Base-by-base conservation (phyloP, 2,113 vertebrate species). In the Plestiodon gilberti region DNA sequence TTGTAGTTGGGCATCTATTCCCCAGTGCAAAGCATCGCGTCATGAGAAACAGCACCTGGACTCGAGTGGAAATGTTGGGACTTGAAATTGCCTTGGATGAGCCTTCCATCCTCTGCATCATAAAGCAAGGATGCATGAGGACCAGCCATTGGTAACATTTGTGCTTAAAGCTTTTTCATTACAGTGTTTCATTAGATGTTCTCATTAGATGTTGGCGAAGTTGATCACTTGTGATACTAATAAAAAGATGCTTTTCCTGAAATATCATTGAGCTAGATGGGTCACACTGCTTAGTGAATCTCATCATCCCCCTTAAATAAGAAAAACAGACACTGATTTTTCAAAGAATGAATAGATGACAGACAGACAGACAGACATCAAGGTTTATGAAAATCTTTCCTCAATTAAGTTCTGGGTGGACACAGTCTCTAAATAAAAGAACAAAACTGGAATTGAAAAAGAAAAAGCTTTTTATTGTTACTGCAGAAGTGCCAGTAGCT, bases 1-100 rank as follows among this genome's bases (percentile, higher is more conserved):
- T 48, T n/a, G 61, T n/a, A 67, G 20, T 59, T 78, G 17, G 38
- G 40, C 35, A 57, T 48, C 28, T 15, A 75, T 38, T 57, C 28
- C 10, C 38, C 48, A 40, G 10, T 28, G 23, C 43, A 84, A 33
- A 70, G 15, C 33, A 35, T 70, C 9, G 4, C 90, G 81, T n/a
- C n/a, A n/a, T 13, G 38, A 76, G 2, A 84, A 76, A 14, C 59
- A 23, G 64, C 33, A 57, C 18, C 33, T 70, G 59, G 83, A 57
- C 48, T 69, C 30, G 10, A 35, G 0, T 0, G 91, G 87, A 82
- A 92, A 83, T 0, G 84, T 78, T 57, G 75, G 81, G 89, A 82
- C 84, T 80, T 67, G 94, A 89, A 93, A 94, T 95, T 93, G 94
- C 40, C 35, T n/a, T n/a, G 67, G n/a, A n/a, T 81, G 30, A 73